Evolutionary conservation across 2,797 vertebrate genomes (phyloP).

Genomic region (Hoplostethus mediterraneus): DNA sequence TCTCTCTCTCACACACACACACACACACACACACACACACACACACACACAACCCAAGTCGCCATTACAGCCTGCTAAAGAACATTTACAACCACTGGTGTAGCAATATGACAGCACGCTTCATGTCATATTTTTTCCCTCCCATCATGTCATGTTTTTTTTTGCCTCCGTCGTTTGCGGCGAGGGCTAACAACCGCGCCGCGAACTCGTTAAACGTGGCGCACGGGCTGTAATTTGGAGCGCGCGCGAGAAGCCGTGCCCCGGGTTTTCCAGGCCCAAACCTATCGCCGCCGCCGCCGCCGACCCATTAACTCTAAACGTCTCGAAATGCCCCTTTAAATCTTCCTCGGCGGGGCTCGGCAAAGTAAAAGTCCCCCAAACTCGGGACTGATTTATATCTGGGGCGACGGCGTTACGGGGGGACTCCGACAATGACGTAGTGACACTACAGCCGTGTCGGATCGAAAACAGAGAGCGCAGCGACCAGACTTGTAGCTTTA

Average conservation of each 20-base stretch:
- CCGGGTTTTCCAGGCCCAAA: slow-evolving; percentile 39
- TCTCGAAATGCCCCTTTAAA: slow-evolving; percentile 57
- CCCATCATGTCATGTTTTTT: slow-evolving; percentile 61
- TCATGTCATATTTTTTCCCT: slow-evolving; percentile 61
- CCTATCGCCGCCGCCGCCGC: slow-evolving; percentile 6
- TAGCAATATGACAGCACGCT: slow-evolving; percentile 64
- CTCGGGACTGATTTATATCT: slow-evolving; percentile 62
- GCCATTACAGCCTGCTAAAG: slow-evolving; percentile 62
- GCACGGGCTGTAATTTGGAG: slow-evolving; percentile 55
- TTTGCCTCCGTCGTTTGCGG: slow-evolving; percentile 38
- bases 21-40: slow-evolving; percentile 29
- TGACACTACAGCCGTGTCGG: slow-evolving; percentile 43
- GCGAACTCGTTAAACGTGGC: slow-evolving; percentile 62
- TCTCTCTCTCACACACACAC: slow-evolving; percentile 47
- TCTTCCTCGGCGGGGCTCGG: slow-evolving; percentile 48
- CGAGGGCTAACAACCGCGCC: slow-evolving; percentile 34
- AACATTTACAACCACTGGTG: slow-evolving; percentile 67
- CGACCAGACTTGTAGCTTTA: slow-evolving; percentile 50
- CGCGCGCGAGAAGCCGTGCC: slow-evolving; percentile 14
- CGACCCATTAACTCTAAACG: slow-evolving; percentile 36
- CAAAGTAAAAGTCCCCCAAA: slow-evolving; percentile 50
- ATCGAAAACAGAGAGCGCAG: slow-evolving; percentile 57
- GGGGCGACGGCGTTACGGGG: slow-evolving; percentile 48
- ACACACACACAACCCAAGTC: slow-evolving; percentile 28
- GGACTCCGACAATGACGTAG: slow-evolving; percentile 51